A percentile compares a stretch with the other conserved stretches of the same genome.
phyloP scores from a whole-genome alignment of 2,113 vertebrate genomes.

The Procapra przewalskii region DNA sequence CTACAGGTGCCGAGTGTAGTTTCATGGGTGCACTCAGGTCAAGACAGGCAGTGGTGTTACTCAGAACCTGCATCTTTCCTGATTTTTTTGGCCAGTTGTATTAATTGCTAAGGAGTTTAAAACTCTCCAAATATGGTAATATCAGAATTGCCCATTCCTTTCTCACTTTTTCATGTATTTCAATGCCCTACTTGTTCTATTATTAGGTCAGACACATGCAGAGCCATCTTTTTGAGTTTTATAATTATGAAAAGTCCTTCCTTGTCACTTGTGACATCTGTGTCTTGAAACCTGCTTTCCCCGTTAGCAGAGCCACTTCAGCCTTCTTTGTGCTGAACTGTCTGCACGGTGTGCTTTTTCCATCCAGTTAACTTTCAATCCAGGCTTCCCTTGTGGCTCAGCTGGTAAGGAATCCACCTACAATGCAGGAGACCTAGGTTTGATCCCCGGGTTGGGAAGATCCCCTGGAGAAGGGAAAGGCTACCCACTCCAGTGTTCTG shows the following conservation, averaged over 20 bases:
- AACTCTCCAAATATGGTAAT: not conserved
- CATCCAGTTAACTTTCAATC: not conserved
- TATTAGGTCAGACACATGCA: not conserved
- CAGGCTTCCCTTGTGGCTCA: not conserved
- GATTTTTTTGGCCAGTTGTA: not conserved
- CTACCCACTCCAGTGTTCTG: not conserved
- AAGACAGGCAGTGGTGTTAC: not conserved
- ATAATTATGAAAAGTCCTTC: not conserved
- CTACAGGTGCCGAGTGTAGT: too few species aligned
- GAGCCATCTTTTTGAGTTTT: not conserved
- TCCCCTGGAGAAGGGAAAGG: not conserved
- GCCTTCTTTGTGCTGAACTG: not conserved
- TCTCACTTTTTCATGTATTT: not conserved
- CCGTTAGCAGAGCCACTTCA: not conserved
- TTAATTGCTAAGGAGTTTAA: not conserved
- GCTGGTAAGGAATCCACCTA: not conserved
- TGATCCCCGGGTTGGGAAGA: not conserved
- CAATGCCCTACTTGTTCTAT: not conserved
- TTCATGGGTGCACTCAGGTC: not conserved
- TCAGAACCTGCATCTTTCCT: not conserved
- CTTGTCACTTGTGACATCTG: not conserved
- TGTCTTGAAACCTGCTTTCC: not conserved
- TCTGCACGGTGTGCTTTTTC: not conserved
- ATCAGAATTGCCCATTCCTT: not conserved
- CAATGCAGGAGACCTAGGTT: not conserved